A percentile compares a stretch with the other conserved stretches of the same genome.
These are phyloP conservation scores for Dipodomys stephensi DNA, from an alignment of 2,113 vertebrate genomes.

Conservation along the genomic window DNA sequence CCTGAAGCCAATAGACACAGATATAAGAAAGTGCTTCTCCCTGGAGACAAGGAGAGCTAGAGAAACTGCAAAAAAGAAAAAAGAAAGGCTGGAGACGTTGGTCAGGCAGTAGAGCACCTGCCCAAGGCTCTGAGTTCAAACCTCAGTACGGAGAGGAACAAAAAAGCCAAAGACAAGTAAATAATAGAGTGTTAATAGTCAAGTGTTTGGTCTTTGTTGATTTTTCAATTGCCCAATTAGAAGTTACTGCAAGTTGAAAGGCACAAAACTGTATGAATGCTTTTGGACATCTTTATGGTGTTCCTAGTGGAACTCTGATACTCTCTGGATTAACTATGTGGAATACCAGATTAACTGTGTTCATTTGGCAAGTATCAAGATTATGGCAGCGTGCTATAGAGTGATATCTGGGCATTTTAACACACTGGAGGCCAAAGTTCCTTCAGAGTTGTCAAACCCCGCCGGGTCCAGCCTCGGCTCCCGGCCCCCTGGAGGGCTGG, in stretches of 20 bases:
- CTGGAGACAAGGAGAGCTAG: not conserved
- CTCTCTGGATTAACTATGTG: no score
- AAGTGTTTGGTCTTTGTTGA: not conserved
- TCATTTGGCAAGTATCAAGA: no score
- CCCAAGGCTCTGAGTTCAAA: no score
- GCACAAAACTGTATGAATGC: not conserved
- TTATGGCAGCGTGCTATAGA: not conserved
- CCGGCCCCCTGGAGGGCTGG: no score
- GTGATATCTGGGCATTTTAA: not conserved
- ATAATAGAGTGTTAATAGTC: accelerated
- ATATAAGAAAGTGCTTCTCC: not conserved
- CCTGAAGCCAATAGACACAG: not conserved
- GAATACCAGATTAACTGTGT: no score
- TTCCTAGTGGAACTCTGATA: not conserved
- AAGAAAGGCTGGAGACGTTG: not conserved
- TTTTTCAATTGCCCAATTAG: not conserved
- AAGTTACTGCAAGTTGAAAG: not conserved
- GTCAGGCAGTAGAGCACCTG: not conserved
- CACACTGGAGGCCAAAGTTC: accelerated
- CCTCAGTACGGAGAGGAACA: no score
- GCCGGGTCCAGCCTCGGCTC: not conserved
- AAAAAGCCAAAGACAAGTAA: accelerated
- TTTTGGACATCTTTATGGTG: not conserved
- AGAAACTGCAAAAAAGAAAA: not conserved
- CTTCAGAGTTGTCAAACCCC: not conserved